Evolutionary conservation across 2,888 invertebrate species (phyloP).

Genomic region (Eugnorisma glareosa): DNA sequence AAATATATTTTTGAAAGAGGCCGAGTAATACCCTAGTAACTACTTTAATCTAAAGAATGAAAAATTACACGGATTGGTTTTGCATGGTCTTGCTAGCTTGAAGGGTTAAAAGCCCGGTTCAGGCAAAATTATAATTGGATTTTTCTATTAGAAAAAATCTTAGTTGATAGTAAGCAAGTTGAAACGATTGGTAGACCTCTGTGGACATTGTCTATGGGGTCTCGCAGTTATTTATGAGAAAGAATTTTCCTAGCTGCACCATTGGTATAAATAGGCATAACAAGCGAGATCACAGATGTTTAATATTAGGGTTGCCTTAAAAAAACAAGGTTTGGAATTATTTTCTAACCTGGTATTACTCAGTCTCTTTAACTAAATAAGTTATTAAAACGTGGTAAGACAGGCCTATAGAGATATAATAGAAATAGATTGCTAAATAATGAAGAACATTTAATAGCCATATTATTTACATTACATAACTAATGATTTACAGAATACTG

Average conservation of each 20-base stretch:
- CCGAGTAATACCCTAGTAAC: constrained; percentile 31
- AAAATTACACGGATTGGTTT: neutral
- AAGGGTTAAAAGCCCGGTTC: constrained; percentile 9
- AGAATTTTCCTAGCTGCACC: neutral
- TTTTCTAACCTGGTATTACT: constrained; percentile 36
- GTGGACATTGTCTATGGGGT: neutral
- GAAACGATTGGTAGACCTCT: neutral
- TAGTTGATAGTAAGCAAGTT: constrained; percentile 49
- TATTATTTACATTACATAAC: constrained; percentile 79
- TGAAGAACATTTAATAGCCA: constrained; percentile 79
- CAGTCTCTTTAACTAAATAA: constrained; percentile 54
- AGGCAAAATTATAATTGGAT: constrained; percentile 61
- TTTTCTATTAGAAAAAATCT: constrained; percentile 65
- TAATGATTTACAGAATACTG: constrained; percentile 59
- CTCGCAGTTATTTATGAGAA: neutral
- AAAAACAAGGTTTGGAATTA: constrained; percentile 4
- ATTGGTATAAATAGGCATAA: neutral
- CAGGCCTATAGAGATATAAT: constrained; percentile 58
- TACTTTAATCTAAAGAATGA: neutral
- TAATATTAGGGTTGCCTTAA: neutral
- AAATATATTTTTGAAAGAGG: constrained; percentile 28
- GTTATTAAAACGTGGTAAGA: constrained; percentile 56
- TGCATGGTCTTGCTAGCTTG: constrained; percentile 37
- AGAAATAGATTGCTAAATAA: constrained; percentile 62
- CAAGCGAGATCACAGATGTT: neutral